Evolutionary conservation across 2,888 invertebrate species (phyloP), one percentile per base, ranked within the genome.

Genomic region (Pandemis corylana): DNA sequence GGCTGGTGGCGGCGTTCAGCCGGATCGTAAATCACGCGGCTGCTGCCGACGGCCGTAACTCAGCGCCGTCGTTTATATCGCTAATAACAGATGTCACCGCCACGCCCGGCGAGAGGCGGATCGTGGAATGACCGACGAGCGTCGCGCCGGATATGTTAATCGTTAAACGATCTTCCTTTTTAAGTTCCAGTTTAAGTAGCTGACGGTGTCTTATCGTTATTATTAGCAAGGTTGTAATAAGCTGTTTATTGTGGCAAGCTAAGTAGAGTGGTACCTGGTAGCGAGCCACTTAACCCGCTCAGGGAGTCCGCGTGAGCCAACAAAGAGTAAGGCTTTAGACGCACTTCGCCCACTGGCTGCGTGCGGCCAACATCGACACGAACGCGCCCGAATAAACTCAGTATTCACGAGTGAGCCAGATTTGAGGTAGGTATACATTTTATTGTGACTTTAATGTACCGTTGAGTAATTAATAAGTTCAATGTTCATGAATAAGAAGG

Each of bases 61-160:
- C 53, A 53, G 53, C 15, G 15, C 53, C 53, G 15, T 56, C 53
- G 20, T 56, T 56, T 56, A 15, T 56, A 15, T 56, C 12, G 28
- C 59, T 59, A 59, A 59, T 59, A 28, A 10, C 59, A 59, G 59
- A 59, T 28, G 59, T 28, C 59, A 28, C 28, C 59, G 28, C 59
- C 59, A 28, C 28, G 59, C 59, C 10, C 4, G 9, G 15, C 51
- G 51, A 15, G 49, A 2, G 53, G 2, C 53, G 53, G 59, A 12
- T 28, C 28, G 28, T 12, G 59, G 28, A 59, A 12, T 59, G 59
- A 28, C 53, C 53, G 53, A 56, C 20, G 53, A 56, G n/a, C 51
- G 2, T 20, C 53, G 7, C 53, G 53, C 13, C 28, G 28, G 59
- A 59, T 59, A 59, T 59, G 59, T 20, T 59, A 59, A 59, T 59